phyloP scores from a whole-genome alignment of 2,113 vertebrate genomes.

The Garra rufa region DNA sequence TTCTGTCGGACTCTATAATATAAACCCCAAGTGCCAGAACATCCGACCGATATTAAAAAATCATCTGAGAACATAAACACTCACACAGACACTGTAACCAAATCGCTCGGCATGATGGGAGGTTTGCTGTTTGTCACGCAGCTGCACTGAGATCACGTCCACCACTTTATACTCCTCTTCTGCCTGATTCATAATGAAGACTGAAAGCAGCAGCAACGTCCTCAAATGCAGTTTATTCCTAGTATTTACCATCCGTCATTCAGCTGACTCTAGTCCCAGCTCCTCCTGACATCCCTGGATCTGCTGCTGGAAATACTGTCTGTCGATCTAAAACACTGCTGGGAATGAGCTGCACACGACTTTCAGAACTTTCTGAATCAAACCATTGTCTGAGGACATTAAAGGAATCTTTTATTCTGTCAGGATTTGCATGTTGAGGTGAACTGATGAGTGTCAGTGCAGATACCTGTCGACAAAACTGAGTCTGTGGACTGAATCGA shows the following conservation, averaged over 20 bases:
- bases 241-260: not conserved
- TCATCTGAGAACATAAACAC: constrained; percentile 17
- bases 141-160: no score
- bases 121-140: no score
- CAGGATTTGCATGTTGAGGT: no score
- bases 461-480: no score
- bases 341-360: no score
- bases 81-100: not conserved
- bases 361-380: no score
- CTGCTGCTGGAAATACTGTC: not conserved
- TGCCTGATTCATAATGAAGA: not conserved
- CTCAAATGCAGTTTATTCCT: not conserved
- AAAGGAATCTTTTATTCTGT: no score
- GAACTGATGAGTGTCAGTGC: no score
- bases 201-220: not conserved
- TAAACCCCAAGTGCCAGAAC: not conserved
- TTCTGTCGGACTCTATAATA: not conserved
- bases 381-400: no score
- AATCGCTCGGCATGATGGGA: not conserved
- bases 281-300: not conserved
- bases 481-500: no score
- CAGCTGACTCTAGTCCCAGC: not conserved
- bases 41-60: constrained; percentile 14
- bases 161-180: not conserved
- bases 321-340: not conserved